Percentiles rank a stretch among this genome's conserved stretches.
Evolutionary conservation across 2,797 vertebrate genomes (phyloP).

Genomic region (Odontamblyopus lacepedii): DNA sequence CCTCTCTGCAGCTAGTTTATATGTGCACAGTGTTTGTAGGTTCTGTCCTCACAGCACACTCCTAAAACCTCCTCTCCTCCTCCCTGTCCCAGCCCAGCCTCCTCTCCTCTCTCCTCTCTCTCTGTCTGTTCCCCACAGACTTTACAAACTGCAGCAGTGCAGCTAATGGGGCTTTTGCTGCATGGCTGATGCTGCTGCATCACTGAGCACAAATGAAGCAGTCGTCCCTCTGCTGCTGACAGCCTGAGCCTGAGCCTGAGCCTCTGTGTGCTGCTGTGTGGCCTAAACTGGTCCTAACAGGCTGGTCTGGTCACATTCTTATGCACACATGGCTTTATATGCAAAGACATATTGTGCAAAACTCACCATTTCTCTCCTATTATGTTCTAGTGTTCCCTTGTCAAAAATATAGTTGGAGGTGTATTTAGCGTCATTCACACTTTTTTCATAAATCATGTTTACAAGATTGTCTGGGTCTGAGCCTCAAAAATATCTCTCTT

Average conservation of each 20-base stretch:
- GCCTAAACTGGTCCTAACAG: not conserved
- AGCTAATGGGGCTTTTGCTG: slow-evolving; percentile 18
- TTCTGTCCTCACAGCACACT: slow-evolving; percentile 4
- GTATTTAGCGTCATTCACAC: too few species aligned
- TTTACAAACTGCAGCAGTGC: slow-evolving; percentile 17
- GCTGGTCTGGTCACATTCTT: not conserved
- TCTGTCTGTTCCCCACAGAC: slow-evolving; percentile 39
- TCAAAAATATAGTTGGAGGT: too few species aligned
- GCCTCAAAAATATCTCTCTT: too few species aligned
- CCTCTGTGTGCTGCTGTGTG: not conserved
- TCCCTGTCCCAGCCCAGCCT: slow-evolving; percentile 21
- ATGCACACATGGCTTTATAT: not conserved
- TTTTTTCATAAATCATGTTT: too few species aligned
- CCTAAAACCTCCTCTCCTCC: slow-evolving; percentile 41
- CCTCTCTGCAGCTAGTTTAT: slow-evolving; percentile 15
- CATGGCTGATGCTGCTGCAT: slow-evolving; percentile 39
- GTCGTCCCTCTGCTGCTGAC: slow-evolving; percentile 21
- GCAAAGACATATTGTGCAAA: too few species aligned
- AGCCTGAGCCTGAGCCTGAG: slow-evolving; percentile 12
- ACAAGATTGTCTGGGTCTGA: too few species aligned
- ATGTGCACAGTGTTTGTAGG: not conserved
- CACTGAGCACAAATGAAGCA: slow-evolving; percentile 29
- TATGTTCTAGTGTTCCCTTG: too few species aligned
- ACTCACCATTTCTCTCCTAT: too few species aligned
- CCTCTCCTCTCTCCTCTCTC: slow-evolving; percentile 3